A percentile compares a stretch with the other conserved stretches of the same genome.
Conservation (phyloP, 1,140 invertebrate genomes). For the Drosophila nasuta region DNA sequence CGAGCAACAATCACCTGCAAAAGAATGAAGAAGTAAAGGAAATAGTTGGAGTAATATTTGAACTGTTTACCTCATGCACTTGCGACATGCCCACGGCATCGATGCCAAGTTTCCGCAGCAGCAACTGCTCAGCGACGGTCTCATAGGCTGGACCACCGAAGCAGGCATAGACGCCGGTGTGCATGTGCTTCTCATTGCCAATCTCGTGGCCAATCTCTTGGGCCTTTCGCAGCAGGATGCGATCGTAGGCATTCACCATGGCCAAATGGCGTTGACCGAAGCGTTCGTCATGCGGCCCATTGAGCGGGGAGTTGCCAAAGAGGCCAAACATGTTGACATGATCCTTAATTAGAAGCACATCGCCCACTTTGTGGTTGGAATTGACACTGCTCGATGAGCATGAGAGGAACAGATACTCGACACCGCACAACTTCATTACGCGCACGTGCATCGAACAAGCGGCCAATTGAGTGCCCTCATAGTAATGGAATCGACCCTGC, state of each 20-base stretch:
- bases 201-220: conserved; percentile 89
- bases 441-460: conserved; percentile 96
- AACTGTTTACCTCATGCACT: conserved; percentile 78
- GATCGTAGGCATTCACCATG: conserved; percentile 94
- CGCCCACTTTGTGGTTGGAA: conserved; percentile 92
- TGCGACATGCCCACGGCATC: conserved; percentile 98
- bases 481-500: conserved; percentile 97
- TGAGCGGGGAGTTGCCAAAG: conserved; percentile 94
- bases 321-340: conserved; percentile 95
- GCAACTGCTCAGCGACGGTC: conserved; percentile 94
- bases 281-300: conserved; percentile 96
- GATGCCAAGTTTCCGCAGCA: conserved; percentile 92
- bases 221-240: conserved; percentile 88
- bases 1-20: conserved; percentile 86
- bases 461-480: conserved; percentile 92
- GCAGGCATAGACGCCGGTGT: conserved; percentile 95
- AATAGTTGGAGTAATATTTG: background rate
- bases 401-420: conserved; percentile 93
- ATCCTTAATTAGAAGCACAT: conserved; percentile 98
- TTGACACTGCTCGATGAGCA: conserved; percentile 97
- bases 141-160: conserved; percentile 96
- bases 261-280: conserved; percentile 95
- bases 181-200: conserved; percentile 89
- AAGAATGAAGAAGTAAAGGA: background rate
- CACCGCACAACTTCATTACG: conserved; percentile 97